phyloP scores from a whole-genome alignment of 1,140 invertebrate genomes.

The Hycleus phaleratus region DNA sequence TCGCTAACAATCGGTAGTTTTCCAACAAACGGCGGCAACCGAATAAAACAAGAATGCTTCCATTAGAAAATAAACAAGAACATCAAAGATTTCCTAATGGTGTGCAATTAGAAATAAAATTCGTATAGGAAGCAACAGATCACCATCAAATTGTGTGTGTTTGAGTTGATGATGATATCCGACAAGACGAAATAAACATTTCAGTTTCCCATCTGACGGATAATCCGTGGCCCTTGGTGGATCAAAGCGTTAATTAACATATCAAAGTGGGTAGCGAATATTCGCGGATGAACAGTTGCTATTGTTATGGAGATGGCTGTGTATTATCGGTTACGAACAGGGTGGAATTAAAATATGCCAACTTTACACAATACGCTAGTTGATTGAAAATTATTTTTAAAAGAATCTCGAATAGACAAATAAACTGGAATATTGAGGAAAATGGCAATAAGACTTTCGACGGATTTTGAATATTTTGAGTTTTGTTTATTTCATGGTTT shows the following conservation, averaged over 20 bases:
- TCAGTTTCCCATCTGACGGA: conserved; percentile 1
- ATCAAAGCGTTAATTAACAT: conserved; percentile 21
- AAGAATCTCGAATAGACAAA: too few species aligned
- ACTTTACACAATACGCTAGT: too few species aligned
- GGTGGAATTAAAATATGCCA: not conserved
- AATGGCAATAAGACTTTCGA: too few species aligned
- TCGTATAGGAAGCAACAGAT: not conserved
- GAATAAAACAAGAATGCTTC: not conserved
- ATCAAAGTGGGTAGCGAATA: conserved; percentile 18
- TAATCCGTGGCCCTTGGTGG: conserved; percentile 11
- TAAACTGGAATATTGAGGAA: too few species aligned
- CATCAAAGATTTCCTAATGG: not conserved
- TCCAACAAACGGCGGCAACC: not conserved
- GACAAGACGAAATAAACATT: not conserved
- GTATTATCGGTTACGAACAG: conserved; percentile 14
- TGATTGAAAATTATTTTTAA: too few species aligned
- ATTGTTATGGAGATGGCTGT: conserved; percentile 21
- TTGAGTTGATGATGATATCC: too few species aligned
- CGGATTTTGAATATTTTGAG: too few species aligned
- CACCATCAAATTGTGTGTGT: too few species aligned
- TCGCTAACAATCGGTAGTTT: conserved; percentile 11
- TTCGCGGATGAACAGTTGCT: conserved; percentile 15
- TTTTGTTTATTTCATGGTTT: not conserved
- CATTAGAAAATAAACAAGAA: not conserved
- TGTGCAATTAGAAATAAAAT: not conserved